A percentile compares a stretch with the other conserved stretches of the same genome.
phyloP scores from a whole-genome alignment of 1,140 invertebrate species.

The Drosophila ironensis region DNA sequence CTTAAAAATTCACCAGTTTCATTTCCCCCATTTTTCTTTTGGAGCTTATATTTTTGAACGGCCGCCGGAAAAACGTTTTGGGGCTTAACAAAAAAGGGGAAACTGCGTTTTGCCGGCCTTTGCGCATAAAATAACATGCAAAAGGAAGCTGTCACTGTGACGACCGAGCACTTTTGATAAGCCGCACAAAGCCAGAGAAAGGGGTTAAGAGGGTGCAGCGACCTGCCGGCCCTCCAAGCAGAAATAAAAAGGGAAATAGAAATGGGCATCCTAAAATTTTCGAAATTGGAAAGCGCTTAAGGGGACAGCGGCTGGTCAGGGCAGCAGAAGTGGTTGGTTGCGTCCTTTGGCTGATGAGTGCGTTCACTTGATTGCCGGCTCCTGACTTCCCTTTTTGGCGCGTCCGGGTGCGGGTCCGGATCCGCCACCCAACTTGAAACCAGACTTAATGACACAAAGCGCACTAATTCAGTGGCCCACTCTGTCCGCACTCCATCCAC shows the following conservation, averaged over 20 bases:
- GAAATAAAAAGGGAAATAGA: constrained; percentile 39
- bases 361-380: constrained; percentile 65
- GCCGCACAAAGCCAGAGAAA: constrained; percentile 48
- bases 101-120: constrained; percentile 38
- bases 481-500: neutral
- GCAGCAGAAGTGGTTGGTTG: constrained; percentile 23
- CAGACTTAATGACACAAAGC: constrained; percentile 75
- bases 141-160: constrained; percentile 45
- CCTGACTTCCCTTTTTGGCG: neutral
- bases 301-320: neutral
- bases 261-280: constrained; percentile 56
- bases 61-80: constrained; percentile 32
- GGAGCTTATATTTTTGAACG: constrained; percentile 11
- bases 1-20: constrained; percentile 1
- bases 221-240: neutral
- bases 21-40: neutral
- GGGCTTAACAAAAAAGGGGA: constrained; percentile 26
- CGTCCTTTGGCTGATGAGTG: constrained; percentile 52
- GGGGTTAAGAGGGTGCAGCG: constrained; percentile 15
- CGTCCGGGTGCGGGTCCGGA: neutral
- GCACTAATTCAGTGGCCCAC: constrained; percentile 59
- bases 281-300: constrained; percentile 60
- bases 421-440: constrained; percentile 49
- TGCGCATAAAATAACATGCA: constrained; percentile 56
- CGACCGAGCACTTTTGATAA: constrained; percentile 58